These are phyloP conservation scores for Dasyprocta punctata DNA, from an alignment of 2,113 vertebrate genomes.

Conservation along the genomic window DNA sequence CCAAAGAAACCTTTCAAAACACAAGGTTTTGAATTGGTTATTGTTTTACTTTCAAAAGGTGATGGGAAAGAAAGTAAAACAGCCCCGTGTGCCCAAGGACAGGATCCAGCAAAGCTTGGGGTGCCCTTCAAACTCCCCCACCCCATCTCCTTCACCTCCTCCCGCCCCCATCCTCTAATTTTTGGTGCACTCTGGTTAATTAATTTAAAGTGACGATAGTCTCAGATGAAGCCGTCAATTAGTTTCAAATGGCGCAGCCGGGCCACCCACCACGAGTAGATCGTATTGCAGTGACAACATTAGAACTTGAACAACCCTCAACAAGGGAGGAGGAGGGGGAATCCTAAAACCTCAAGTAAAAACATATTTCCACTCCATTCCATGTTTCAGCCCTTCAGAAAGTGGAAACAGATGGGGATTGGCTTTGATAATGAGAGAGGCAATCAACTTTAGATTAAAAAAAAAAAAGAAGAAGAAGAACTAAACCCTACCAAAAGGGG, in stretches of 20 bases:
- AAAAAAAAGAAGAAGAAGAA: conserved; percentile 45
- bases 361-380: conserved; percentile 84
- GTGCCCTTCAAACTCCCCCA: background rate
- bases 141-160: background rate
- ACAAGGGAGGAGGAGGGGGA: conserved; percentile 71
- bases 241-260: conserved; percentile 84
- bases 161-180: conserved; percentile 56
- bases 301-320: conserved; percentile 83
- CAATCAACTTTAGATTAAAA: conserved; percentile 79
- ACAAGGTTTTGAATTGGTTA: conserved; percentile 2
- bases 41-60: conserved; percentile 43
- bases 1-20: conserved; percentile 48
- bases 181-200: conserved; percentile 83
- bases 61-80: background rate
- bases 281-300: conserved; percentile 85
- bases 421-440: conserved; percentile 86
- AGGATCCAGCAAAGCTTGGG: background rate
- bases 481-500: conserved; percentile 77
- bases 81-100: background rate
- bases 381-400: conserved; percentile 77
- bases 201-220: conserved; percentile 85
- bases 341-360: conserved; percentile 84
- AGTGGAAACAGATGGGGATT: conserved; percentile 88
- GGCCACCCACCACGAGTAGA: conserved; percentile 85
- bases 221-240: conserved; percentile 87